These are phyloP conservation scores for Synanceia verrucosa DNA, from an alignment of 2,797 vertebrate genomes.

Conservation along the genomic window DNA sequence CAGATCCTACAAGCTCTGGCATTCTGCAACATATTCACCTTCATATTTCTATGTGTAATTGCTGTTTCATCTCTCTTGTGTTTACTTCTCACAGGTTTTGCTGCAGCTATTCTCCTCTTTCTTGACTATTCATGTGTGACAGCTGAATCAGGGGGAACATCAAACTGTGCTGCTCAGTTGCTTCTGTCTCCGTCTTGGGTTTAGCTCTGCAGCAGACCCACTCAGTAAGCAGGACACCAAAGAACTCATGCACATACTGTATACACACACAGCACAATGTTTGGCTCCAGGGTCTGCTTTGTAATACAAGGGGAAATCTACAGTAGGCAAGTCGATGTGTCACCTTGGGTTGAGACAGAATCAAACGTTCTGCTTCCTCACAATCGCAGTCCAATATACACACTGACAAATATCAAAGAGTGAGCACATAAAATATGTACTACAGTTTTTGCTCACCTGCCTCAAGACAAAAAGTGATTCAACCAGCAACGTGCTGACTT, in stretches of 20 bases:
- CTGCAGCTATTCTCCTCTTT: conserved; percentile 18
- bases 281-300: conserved; percentile 38
- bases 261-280: neutral
- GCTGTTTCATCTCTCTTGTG: conserved; percentile 13
- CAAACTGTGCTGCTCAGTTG: conserved; percentile 12
- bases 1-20: neutral
- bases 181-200: conserved; percentile 28
- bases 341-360: conserved; percentile 12
- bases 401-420: conserved; percentile 17
- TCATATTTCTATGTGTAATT: neutral
- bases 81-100: conserved; percentile 25
- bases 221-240: conserved; percentile 3
- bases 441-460: conserved; percentile 1
- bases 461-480: neutral
- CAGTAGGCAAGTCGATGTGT: conserved; percentile 9
- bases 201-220: conserved; percentile 6
- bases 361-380: conserved; percentile 14
- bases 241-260: neutral
- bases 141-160: conserved; percentile 41
- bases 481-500: conserved; percentile 10
- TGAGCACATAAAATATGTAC: conserved; percentile 7
- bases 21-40: neutral
- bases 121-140: conserved; percentile 27
- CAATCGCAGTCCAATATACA: neutral
- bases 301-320: conserved; percentile 22